Base-by-base conservation (phyloP, 2,888 invertebrate genomes). In the Pachliopta kotzebuea region DNA sequence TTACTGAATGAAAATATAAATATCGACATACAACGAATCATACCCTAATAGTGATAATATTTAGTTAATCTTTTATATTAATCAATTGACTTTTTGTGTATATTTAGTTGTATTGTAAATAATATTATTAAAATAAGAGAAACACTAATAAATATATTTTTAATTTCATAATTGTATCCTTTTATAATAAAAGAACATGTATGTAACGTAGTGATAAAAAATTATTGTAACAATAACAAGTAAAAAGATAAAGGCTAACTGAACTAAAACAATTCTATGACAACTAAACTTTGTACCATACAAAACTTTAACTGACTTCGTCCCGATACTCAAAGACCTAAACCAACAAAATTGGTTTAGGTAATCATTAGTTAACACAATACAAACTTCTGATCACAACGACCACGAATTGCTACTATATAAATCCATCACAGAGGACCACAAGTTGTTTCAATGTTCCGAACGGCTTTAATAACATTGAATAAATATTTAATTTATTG, bases 321-420 rank as follows among this genome's bases (percentile, higher is more conserved):
- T 50, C 17, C 42, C 65, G 23, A 65, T 61, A 60, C 42, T 59
- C 67, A 69, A 67, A 68, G 71, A 72, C 81, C 84, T 80, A 81
- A 84, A 83, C 82, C 75, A 83, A 83, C 82, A 83, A 81, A 81
- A 78, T 78, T 72, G 75, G 79, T 82, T 78, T 76, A 72, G n/a
- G 72, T 72, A 83, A 82, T 81, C 79, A 79, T 79, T 79, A 79
- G 74, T 74, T 71, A 73, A 72, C 37, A 37, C 37, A 76, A 76
- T 69, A 67, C 74, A 74, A 81, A 78, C 76, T 81, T 76, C 54
- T 62, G 68, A 65, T 75, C 53, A 52, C 56, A 65, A 67, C 65
- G 53, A 58, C 60, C 45, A 45, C 57, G 52, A 61, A 45, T 45
- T 53, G 53, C 61, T 53, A 65, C 60, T 31, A 57, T 54, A 61